These are phyloP conservation scores for Epinephelus fuscoguttatus DNA, from an alignment of 2,113 vertebrate species.

Conservation along the genomic window DNA sequence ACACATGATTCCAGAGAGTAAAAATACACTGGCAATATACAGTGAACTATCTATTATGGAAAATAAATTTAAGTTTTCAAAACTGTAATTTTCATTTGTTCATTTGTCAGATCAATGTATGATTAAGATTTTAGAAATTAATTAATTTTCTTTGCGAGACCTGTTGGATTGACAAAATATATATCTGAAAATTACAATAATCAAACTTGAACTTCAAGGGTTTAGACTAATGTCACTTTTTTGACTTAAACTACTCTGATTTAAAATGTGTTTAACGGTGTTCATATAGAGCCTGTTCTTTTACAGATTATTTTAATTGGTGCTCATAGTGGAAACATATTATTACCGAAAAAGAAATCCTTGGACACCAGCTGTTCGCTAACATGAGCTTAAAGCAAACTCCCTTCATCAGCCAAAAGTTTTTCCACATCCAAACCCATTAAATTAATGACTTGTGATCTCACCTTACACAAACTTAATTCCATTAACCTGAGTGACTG, in stretches of 20 bases:
- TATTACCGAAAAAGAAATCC: background rate
- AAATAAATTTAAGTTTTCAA: background rate
- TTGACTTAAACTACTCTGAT: background rate
- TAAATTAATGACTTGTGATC: background rate
- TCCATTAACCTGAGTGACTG: background rate
- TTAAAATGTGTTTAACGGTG: background rate
- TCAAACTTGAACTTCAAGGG: background rate
- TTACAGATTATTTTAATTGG: background rate
- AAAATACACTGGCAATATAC: background rate
- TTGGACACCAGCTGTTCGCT: background rate
- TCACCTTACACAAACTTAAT: slow-evolving; percentile 20
- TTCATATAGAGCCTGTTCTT: background rate
- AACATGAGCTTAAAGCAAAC: background rate
- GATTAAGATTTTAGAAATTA: background rate
- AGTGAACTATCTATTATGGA: background rate
- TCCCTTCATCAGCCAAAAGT: background rate
- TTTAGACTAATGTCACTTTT: background rate
- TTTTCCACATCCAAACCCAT: background rate
- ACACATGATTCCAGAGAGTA: background rate
- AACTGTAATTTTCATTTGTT: background rate
- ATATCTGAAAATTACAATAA: background rate
- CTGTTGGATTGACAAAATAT: background rate
- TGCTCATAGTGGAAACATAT: background rate
- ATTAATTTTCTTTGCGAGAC: background rate
- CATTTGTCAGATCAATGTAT: background rate